Conservation (phyloP, 2,113 vertebrate genomes). For the Zingel zingel region DNA sequence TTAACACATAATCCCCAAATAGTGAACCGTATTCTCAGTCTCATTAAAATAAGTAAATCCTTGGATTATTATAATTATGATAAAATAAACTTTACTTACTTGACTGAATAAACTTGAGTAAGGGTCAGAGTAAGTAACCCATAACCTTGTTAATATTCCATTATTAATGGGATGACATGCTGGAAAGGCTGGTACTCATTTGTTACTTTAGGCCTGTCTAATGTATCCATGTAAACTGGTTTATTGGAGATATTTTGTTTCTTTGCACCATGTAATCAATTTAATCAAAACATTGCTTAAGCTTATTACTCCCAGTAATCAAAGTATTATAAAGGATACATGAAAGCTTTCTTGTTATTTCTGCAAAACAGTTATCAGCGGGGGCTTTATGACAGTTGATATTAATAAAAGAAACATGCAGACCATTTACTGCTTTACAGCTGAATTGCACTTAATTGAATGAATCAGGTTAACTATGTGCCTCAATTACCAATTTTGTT, state of each 20-base stretch:
- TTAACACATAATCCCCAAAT: not conserved
- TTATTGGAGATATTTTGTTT: conserved; percentile 51
- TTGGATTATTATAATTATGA: not conserved
- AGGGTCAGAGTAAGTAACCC: not conserved
- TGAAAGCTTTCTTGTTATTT: conserved; percentile 49
- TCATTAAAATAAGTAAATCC: not conserved
- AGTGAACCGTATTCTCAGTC: not conserved
- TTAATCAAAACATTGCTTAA: conserved; percentile 57
- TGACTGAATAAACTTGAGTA: not conserved
- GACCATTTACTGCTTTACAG: conserved; percentile 47
- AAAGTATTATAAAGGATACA: conserved; percentile 34
- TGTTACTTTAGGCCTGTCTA: conserved; percentile 5
- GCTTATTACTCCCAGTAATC: conserved; percentile 51
- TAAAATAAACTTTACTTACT: not conserved
- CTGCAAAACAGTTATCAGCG: conserved; percentile 19
- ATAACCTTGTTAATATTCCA: not conserved
- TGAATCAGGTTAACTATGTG: conserved; percentile 18
- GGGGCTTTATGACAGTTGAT: conserved; percentile 29
- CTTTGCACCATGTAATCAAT: conserved; percentile 46
- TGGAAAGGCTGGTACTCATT: conserved; percentile 37
- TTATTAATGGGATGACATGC: not conserved
- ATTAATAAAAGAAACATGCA: conserved; percentile 43
- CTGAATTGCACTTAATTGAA: conserved; percentile 46
- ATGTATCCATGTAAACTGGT: conserved; percentile 27
- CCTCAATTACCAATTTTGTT: conserved; percentile 10